Percentiles rank a stretch among this genome's conserved stretches.
Conservation (phyloP, 1,140 invertebrate species). For the Sitophilus oryzae region DNA sequence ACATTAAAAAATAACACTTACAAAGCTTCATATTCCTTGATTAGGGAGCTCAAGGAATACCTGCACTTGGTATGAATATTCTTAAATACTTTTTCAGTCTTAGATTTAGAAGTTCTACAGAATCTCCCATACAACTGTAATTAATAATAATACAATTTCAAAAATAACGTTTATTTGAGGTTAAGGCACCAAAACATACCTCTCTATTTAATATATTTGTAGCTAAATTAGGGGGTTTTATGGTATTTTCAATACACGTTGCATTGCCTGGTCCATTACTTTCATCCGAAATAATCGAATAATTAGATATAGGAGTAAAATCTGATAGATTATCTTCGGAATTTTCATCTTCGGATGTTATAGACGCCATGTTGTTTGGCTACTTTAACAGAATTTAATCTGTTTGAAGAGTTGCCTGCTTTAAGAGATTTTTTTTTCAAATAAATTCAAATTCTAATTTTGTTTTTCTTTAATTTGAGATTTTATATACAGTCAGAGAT, state of each 20-base stretch:
- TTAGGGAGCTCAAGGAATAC: slow-evolving; percentile 43
- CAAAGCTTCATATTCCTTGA: slow-evolving; percentile 37
- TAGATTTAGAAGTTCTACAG: slow-evolving; percentile 36
- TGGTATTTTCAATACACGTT: too few relatives aligned
- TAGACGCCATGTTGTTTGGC: slow-evolving; percentile 32
- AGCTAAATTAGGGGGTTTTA: slow-evolving; percentile 33
- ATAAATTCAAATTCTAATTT: too few relatives aligned
- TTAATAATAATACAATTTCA: slow-evolving; percentile 18
- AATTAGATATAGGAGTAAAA: slow-evolving; percentile 24
- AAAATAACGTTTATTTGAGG: slow-evolving; percentile 25
- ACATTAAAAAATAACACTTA: slow-evolving; percentile 38
- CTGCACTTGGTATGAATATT: slow-evolving; percentile 56
- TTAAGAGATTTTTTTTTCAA: too few relatives aligned
- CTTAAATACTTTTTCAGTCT: slow-evolving; percentile 49
- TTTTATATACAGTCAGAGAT: too few relatives aligned
- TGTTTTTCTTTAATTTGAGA: too few relatives aligned
- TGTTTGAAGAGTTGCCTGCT: too few relatives aligned
- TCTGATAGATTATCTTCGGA: slow-evolving; percentile 33
- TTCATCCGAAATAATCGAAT: slow-evolving; percentile 24
- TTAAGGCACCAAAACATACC: slow-evolving; percentile 34
- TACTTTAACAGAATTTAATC: too few relatives aligned
- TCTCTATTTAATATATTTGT: slow-evolving; percentile 40
- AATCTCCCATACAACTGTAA: slow-evolving; percentile 40
- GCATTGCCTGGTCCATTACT: slow-evolving; percentile 3
- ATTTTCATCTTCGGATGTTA: slow-evolving; percentile 32